phyloP scores from a whole-genome alignment of 2,888 invertebrate species.

The Sarcophaga subvicina region DNA sequence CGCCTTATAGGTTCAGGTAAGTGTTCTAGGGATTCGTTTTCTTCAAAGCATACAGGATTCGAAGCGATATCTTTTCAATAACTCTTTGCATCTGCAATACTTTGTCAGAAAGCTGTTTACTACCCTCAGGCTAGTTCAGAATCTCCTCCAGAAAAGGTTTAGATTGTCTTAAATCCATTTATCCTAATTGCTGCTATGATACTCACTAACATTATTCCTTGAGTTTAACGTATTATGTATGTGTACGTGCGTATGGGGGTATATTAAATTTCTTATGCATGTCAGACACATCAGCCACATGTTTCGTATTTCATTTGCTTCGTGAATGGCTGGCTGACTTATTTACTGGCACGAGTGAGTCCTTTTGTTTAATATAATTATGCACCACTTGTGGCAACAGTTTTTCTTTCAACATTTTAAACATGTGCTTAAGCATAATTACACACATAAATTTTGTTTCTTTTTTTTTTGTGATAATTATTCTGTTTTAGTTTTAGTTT shows the following conservation, averaged over 20 bases:
- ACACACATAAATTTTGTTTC: neutral
- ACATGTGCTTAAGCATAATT: slow-evolving; percentile 55
- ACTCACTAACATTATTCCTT: neutral
- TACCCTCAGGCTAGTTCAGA: too few relatives aligned
- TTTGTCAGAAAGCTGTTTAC: too few relatives aligned
- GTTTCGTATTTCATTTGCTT: neutral
- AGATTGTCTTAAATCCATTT: too few relatives aligned
- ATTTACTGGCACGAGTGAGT: slow-evolving; percentile 50
- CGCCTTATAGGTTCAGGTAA: too few relatives aligned
- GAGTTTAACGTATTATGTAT: slow-evolving; percentile 2
- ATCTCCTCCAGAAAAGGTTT: too few relatives aligned
- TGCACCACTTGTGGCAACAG: slow-evolving; percentile 40
- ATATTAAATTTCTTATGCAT: slow-evolving; percentile 6
- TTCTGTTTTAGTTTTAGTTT: too few relatives aligned
- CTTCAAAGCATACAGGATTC: too few relatives aligned
- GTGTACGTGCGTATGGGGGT: neutral
- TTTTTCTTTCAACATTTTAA: slow-evolving; percentile 40
- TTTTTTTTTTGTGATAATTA: too few relatives aligned
- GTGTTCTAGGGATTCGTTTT: too few relatives aligned
- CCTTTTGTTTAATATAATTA: slow-evolving; percentile 43
- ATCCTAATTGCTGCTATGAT: too few relatives aligned
- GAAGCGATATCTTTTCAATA: too few relatives aligned
- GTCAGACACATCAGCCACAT: slow-evolving; percentile 34
- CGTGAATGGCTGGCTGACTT: neutral
- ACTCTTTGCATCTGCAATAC: too few relatives aligned